Conservation (phyloP, 2,888 invertebrate genomes). For the Dexiosoma caninum region DNA sequence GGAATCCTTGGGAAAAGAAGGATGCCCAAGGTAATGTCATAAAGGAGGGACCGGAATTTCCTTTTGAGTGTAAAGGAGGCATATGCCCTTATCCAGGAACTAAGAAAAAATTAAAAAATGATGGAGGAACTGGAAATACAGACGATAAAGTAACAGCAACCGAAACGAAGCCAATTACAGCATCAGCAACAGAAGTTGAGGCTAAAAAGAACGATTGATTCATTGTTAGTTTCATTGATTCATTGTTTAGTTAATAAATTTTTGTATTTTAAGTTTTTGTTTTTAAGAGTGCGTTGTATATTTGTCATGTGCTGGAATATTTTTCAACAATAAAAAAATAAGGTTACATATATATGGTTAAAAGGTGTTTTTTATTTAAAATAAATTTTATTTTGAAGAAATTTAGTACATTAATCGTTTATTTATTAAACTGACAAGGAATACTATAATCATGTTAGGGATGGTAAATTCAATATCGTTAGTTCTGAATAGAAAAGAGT, state of each 20-base stretch:
- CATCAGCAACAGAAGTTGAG: neutral
- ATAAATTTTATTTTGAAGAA: too few relatives aligned
- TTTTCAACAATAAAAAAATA: too few relatives aligned
- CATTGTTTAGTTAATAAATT: neutral
- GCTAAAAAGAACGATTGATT: conserved; percentile 45
- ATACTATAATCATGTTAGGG: too few relatives aligned
- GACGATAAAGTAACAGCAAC: neutral
- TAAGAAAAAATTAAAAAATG: conserved; percentile 52
- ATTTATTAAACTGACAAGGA: too few relatives aligned
- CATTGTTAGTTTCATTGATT: neutral
- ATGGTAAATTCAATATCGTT: too few relatives aligned
- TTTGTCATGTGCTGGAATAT: too few relatives aligned
- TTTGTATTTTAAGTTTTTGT: neutral
- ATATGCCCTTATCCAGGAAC: conserved; percentile 77
- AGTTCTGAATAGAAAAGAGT: too few relatives aligned
- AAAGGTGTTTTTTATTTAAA: too few relatives aligned
- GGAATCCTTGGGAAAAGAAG: conserved; percentile 88
- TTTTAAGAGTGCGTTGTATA: neutral
- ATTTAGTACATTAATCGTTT: too few relatives aligned
- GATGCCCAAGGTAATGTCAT: conserved; percentile 81
- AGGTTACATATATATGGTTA: too few relatives aligned
- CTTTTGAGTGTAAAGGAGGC: conserved; percentile 81
- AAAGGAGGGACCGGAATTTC: conserved; percentile 79
- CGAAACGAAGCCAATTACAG: neutral
- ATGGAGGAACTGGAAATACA: neutral